Evolutionary conservation across 2,797 vertebrate species (phyloP).

Genomic region (Anomalospiza imberbis): DNA sequence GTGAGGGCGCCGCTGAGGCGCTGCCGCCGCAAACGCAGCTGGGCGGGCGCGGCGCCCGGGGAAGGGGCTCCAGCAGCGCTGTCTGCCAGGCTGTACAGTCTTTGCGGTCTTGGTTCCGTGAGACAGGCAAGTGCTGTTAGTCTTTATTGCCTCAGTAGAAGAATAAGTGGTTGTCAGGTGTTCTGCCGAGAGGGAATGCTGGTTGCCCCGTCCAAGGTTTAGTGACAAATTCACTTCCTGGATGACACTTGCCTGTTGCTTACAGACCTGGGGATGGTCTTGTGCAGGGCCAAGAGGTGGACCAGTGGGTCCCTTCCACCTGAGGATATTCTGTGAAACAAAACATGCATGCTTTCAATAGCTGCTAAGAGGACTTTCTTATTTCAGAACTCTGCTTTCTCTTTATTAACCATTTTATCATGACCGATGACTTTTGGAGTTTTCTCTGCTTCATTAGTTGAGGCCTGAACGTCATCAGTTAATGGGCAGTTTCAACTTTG

Average conservation of each 20-base stretch:
- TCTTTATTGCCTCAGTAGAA: neutral
- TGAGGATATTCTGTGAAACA: neutral
- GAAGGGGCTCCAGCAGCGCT: accelerated
- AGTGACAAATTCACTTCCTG: neutral
- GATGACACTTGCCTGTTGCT: accelerated
- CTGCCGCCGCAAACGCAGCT: accelerated
- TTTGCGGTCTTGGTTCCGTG: accelerated
- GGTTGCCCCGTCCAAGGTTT: neutral
- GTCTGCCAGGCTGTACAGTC: accelerated
- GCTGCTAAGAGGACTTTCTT: too few relatives aligned
- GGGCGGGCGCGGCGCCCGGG: accelerated
- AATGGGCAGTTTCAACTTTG: neutral
- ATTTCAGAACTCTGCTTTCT: neutral
- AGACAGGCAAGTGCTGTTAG: neutral
- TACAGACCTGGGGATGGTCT: neutral
- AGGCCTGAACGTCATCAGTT: neutral
- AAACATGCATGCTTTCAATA: accelerated
- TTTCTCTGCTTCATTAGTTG: neutral
- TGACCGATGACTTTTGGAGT: neutral
- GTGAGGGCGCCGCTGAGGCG: accelerated
- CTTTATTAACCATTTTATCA: neutral
- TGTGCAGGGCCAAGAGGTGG: neutral
- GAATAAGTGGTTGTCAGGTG: neutral
- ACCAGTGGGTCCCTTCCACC: neutral
- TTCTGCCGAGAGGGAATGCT: neutral